Evolutionary conservation across 2,888 invertebrate species (phyloP).

Genomic region (Epinotia brunnichana): DNA sequence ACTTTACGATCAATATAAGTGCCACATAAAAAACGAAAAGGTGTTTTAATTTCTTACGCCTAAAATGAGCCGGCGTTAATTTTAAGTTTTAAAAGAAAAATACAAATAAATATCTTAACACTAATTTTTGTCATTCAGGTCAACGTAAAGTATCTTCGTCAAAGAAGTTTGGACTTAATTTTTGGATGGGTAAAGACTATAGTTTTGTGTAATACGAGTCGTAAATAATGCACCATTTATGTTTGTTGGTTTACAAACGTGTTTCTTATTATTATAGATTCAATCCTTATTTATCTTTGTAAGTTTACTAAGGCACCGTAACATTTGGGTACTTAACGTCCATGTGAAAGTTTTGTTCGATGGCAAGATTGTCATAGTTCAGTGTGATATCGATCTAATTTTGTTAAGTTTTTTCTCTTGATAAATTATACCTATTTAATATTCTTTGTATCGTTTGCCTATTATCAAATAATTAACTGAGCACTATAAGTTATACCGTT

Average conservation of each 20-base stretch:
- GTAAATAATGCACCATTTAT: conserved; percentile 74
- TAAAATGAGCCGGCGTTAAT: conserved; percentile 81
- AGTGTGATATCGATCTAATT: not conserved
- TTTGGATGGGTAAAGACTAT: not conserved
- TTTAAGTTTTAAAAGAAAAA: conserved; percentile 64
- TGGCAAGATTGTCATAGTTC: not conserved
- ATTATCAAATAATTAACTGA: too few relatives aligned
- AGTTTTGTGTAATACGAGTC: conserved; percentile 58
- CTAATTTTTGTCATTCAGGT: conserved; percentile 26
- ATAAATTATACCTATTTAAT: too few relatives aligned
- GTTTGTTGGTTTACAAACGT: conserved; percentile 78
- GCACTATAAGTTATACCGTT: too few relatives aligned
- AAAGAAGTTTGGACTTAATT: conserved; percentile 10
- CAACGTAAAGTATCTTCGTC: not conserved
- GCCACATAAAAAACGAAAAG: conserved; percentile 82
- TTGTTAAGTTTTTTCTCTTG: too few relatives aligned
- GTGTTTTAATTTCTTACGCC: conserved; percentile 78
- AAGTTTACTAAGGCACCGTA: conserved; percentile 43
- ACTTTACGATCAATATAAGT: conserved; percentile 79
- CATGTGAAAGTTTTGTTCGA: not conserved
- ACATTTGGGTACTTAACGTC: not conserved
- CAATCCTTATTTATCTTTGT: conserved; percentile 72
- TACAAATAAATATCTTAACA: conserved; percentile 26
- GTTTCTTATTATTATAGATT: conserved; percentile 68
- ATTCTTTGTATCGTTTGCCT: too few relatives aligned